phyloP scores from a whole-genome alignment of 2,797 vertebrate genomes.

The Otus scops region DNA sequence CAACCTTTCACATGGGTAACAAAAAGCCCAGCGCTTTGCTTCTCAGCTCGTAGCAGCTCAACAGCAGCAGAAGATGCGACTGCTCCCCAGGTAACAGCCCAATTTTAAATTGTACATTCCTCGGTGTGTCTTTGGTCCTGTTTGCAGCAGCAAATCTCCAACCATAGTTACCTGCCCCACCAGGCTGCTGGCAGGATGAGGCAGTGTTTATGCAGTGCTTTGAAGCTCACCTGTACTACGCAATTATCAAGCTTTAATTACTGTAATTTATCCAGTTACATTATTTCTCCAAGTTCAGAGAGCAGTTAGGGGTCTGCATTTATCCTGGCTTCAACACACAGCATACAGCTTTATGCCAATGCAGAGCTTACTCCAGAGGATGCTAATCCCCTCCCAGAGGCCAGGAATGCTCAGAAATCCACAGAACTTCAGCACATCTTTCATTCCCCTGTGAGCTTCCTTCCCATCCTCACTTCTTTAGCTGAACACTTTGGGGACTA shows the following conservation, averaged over 20 bases:
- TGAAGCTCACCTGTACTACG: background rate
- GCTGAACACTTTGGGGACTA: background rate
- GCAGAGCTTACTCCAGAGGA: slow-evolving; percentile 23
- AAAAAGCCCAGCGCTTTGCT: background rate
- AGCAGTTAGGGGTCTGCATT: background rate
- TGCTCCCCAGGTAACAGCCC: background rate
- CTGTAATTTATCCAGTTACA: background rate
- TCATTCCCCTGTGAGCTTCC: background rate
- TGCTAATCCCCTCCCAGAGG: slow-evolving; percentile 16
- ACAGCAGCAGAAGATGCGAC: background rate
- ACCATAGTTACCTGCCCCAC: background rate
- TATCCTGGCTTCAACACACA: background rate
- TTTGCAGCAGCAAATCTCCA: slow-evolving; percentile 8
- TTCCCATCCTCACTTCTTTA: background rate
- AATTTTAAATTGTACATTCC: background rate
- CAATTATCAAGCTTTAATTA: slow-evolving; percentile 20
- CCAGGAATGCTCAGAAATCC: slow-evolving; percentile 5
- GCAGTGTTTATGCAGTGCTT: background rate
- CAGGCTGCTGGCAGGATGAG: background rate
- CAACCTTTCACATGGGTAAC: background rate
- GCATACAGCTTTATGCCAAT: background rate
- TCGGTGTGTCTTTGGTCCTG: background rate
- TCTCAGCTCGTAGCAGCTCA: background rate
- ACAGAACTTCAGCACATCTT: slow-evolving; percentile 24
- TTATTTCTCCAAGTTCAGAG: background rate